Conservation (phyloP, 2,888 invertebrate species). For the Thymelicus acteon region DNA sequence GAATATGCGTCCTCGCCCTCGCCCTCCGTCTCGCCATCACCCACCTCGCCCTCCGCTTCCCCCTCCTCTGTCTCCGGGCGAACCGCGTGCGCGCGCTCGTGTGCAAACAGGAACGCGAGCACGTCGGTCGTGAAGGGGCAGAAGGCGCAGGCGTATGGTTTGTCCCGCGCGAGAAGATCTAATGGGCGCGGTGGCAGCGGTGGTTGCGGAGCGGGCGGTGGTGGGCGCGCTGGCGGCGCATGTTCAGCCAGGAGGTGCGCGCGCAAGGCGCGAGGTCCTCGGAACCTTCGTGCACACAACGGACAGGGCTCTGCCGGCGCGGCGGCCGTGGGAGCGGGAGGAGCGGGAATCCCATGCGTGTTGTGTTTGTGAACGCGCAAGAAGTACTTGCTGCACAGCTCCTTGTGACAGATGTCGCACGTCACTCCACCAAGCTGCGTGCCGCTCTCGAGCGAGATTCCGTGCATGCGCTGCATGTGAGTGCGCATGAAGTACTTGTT, state of each 20-base stretch:
- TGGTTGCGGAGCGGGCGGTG: conserved; percentile 68
- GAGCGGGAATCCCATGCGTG: conserved; percentile 97
- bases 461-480: conserved; percentile 99
- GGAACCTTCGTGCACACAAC: conserved; percentile 93
- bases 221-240: conserved; percentile 85
- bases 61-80: conserved; percentile 53
- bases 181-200: conserved; percentile 79
- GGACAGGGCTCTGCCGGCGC: conserved; percentile 87
- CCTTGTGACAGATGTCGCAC: conserved; percentile 99
- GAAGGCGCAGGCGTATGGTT: conserved; percentile 94
- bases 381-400: conserved; percentile 99
- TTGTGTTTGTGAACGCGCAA: conserved; percentile 98
- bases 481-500: conserved; percentile 99
- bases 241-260: conserved; percentile 95
- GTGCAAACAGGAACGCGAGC: conserved; percentile 95
- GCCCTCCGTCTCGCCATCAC: conserved; percentile 72
- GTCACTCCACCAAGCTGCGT: conserved; percentile 97
- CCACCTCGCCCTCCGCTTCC: conserved; percentile 47
- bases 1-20: conserved; percentile 67
- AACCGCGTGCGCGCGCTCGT: conserved; percentile 92
- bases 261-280: conserved; percentile 94
- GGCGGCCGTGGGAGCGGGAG: conserved; percentile 86
- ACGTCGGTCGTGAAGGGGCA: conserved; percentile 96
- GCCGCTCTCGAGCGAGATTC: conserved; percentile 96
- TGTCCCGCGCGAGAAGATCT: conserved; percentile 84